phyloP scores from a whole-genome alignment of 2,888 invertebrate species.

The Phaonia tiefii region DNA sequence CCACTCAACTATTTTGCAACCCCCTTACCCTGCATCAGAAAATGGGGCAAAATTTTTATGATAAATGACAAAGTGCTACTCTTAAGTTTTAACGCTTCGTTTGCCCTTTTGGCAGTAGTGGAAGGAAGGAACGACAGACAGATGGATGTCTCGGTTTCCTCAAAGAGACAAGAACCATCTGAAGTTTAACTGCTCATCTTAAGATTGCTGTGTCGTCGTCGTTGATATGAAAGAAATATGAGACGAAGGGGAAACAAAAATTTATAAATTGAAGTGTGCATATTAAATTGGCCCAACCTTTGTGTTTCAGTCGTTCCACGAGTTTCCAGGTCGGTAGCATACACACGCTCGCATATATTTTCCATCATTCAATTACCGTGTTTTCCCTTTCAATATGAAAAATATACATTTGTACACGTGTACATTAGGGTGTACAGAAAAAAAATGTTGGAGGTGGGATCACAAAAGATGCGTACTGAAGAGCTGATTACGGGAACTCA shows the following conservation, averaged over 20 bases:
- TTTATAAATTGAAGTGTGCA: conserved; percentile 17
- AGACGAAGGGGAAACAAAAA: neutral
- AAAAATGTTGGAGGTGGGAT: too few species aligned
- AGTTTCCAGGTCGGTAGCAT: neutral
- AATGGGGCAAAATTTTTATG: conserved; percentile 21
- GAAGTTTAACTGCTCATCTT: neutral
- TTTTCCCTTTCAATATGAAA: conserved; percentile 32
- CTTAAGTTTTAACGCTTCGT: neutral
- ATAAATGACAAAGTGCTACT: conserved; percentile 16
- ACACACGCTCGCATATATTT: neutral
- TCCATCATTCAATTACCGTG: conserved; percentile 33
- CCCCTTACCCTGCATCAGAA: too few species aligned
- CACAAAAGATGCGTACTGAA: too few species aligned
- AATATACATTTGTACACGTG: conserved; percentile 14
- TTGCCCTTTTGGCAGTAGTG: neutral
- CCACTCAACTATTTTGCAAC: conserved; percentile 8
- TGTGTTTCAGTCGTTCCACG: neutral
- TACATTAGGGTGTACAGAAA: too few species aligned
- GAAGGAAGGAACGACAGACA: neutral
- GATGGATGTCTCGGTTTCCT: neutral
- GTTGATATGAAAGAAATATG: too few species aligned
- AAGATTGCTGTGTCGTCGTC: neutral
- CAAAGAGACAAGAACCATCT: neutral
- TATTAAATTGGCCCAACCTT: conserved; percentile 32
- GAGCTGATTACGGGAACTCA: too few species aligned